Percentiles rank a stretch among this genome's conserved stretches.
These are phyloP conservation scores for Brachyopa scutellaris DNA, from an alignment of 2,888 invertebrate species.

Conservation along the genomic window DNA sequence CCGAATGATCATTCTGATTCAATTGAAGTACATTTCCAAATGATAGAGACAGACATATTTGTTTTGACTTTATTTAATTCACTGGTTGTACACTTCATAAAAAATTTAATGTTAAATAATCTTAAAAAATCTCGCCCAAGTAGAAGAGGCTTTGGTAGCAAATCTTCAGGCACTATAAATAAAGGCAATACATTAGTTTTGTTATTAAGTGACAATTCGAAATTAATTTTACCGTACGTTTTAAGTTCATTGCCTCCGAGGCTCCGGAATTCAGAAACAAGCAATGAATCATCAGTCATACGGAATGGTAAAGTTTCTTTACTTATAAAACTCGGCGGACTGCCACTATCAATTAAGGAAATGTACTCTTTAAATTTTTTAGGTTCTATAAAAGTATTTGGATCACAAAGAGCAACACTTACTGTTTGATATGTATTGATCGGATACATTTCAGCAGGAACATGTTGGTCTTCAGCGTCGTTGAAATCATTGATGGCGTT, in stretches of 20 bases:
- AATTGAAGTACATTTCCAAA: not conserved
- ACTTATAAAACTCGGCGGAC: conserved; percentile 13
- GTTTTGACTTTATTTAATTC: not conserved
- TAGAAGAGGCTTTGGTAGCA: no score
- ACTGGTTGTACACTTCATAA: conserved; percentile 7
- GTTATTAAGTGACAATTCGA: not conserved
- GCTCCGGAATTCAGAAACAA: no score
- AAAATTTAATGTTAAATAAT: not conserved
- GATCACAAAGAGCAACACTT: conserved; percentile 40
- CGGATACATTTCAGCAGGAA: not conserved
- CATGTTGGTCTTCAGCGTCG: no score
- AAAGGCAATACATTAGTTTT: conserved; percentile 8
- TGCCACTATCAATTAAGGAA: conserved; percentile 16
- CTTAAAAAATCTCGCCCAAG: conserved; percentile 10
- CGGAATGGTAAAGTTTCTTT: no score
- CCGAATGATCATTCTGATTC: not conserved
- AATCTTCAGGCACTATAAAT: conserved; percentile 19
- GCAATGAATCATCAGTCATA: no score
- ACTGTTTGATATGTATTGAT: conserved; percentile 19
- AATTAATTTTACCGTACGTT: conserved; percentile 32
- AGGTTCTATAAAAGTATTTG: not conserved
- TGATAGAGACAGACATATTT: not conserved
- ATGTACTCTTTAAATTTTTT: not conserved
- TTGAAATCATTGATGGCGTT: not conserved
- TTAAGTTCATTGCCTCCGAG: conserved; percentile 10